These are phyloP conservation scores for Nymphalis io DNA, from an alignment of 1,140 invertebrate genomes.

Conservation along the genomic window DNA sequence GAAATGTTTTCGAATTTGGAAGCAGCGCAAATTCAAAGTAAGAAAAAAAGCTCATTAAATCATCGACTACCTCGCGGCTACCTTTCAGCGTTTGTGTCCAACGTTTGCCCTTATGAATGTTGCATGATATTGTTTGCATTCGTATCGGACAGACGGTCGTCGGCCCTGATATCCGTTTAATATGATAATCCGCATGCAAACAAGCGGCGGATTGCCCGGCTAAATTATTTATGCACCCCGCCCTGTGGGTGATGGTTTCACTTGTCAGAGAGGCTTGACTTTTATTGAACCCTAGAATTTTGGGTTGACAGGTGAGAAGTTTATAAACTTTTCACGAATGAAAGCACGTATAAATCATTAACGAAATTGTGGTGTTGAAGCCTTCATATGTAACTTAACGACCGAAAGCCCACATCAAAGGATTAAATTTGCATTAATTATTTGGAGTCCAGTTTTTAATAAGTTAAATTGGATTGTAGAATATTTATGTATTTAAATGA, in stretches of 20 bases:
- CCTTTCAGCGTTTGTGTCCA: slow-evolving; percentile 48
- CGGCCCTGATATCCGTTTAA: slow-evolving; percentile 77
- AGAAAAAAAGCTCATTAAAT: slow-evolving; percentile 2
- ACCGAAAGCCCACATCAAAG: slow-evolving; percentile 23
- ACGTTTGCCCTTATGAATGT: slow-evolving; percentile 72
- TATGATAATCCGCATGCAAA: slow-evolving; percentile 80
- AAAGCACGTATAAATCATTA: slow-evolving; percentile 56
- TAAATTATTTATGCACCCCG: slow-evolving; percentile 78
- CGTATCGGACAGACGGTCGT: slow-evolving; percentile 67
- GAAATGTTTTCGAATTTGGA: neutral
- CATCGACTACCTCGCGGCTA: slow-evolving; percentile 33
- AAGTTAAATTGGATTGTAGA: slow-evolving; percentile 9
- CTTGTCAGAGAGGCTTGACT: slow-evolving; percentile 57
- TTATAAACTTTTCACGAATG: slow-evolving; percentile 51
- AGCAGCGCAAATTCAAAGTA: neutral
- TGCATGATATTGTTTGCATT: slow-evolving; percentile 76
- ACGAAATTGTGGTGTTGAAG: slow-evolving; percentile 36
- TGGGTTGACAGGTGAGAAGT: slow-evolving; percentile 53
- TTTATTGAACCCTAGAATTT: slow-evolving; percentile 64
- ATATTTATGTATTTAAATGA: too few species aligned
- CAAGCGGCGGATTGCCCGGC: slow-evolving; percentile 73
- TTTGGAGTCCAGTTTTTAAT: slow-evolving; percentile 20
- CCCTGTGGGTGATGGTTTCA: slow-evolving; percentile 67
- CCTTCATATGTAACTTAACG: slow-evolving; percentile 30
- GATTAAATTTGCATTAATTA: slow-evolving; percentile 42